Conservation (phyloP, 2,113 vertebrate genomes). For the Trinectes maculatus region DNA sequence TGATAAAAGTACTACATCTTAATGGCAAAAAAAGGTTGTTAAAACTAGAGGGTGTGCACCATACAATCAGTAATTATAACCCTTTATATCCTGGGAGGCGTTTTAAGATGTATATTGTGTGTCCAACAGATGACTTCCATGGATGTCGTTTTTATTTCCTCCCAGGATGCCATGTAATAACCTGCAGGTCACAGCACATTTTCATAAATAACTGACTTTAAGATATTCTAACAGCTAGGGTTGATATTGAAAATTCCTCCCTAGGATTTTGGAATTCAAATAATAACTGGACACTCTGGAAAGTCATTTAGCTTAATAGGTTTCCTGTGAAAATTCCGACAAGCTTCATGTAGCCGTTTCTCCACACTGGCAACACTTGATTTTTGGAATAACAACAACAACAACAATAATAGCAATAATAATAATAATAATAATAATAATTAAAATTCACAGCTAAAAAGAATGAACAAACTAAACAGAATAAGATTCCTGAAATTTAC, state of each 20-base stretch:
- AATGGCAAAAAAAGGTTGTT: conserved; percentile 23
- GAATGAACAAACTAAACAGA: conserved; percentile 1
- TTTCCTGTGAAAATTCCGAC: conserved; percentile 50
- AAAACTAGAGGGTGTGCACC: conserved; percentile 18
- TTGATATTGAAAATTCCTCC: conserved; percentile 57
- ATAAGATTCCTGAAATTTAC: conserved; percentile 6
- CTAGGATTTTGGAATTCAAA: conserved; percentile 45
- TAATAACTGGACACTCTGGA: conserved; percentile 66
- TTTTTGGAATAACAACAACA: not conserved
- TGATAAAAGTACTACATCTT: conserved; percentile 18
- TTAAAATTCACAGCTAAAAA: not conserved
- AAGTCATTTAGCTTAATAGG: conserved; percentile 61
- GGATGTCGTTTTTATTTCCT: conserved; percentile 62
- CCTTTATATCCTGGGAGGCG: conserved; percentile 46
- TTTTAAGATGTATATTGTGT: conserved; percentile 62
- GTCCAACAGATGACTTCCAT: conserved; percentile 58
- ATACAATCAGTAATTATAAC: conserved; percentile 55
- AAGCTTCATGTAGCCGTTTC: conserved; percentile 22
- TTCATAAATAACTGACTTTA: conserved; percentile 62
- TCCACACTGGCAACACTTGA: not conserved
- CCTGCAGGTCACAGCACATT: conserved; percentile 61
- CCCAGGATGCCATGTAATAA: conserved; percentile 49
- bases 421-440: not conserved
- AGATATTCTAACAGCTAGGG: conserved; percentile 51
- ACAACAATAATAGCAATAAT: not conserved